Percentiles rank a stretch among this genome's conserved stretches.
Conservation (phyloP, 2,797 vertebrate species). For the Mustela erminea region DNA sequence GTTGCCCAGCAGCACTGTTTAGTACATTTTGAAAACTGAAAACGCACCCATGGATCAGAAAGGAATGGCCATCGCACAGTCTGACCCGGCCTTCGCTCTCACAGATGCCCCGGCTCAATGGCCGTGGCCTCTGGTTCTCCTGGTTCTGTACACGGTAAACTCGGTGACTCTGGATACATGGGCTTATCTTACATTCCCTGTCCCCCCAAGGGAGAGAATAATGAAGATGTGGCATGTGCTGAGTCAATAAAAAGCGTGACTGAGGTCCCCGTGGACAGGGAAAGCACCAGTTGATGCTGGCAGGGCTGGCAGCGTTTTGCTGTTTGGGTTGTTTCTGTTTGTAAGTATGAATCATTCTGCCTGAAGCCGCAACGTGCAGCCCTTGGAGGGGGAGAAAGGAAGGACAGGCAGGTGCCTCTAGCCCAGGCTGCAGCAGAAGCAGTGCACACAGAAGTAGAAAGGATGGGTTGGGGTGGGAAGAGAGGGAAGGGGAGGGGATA, state of each 20-base stretch:
- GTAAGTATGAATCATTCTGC: slow-evolving; percentile 49
- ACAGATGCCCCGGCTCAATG: not conserved
- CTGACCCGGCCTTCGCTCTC: not conserved
- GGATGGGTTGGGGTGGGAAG: not conserved
- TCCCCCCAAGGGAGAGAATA: slow-evolving; percentile 37
- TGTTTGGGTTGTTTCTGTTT: slow-evolving; percentile 62
- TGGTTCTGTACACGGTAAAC: slow-evolving; percentile 41
- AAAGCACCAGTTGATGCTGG: not conserved
- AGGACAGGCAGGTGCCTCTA: not conserved
- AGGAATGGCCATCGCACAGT: not conserved
- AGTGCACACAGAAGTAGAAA: not conserved
- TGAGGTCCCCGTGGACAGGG: slow-evolving; percentile 2
- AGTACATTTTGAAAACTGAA: slow-evolving; percentile 26
- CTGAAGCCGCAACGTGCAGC: slow-evolving; percentile 47
- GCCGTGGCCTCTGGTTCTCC: slow-evolving; percentile 3
- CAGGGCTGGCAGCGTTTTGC: not conserved
- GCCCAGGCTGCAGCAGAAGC: not conserved
- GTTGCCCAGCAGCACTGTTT: slow-evolving; percentile 32
- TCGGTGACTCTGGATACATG: slow-evolving; percentile 17
- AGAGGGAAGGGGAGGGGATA: not conserved
- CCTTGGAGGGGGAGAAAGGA: not conserved
- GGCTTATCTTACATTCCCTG: slow-evolving; percentile 36
- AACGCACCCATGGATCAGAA: not conserved
- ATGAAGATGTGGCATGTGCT: slow-evolving; percentile 55
- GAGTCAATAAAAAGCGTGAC: slow-evolving; percentile 64